Conservation (phyloP, 2,113 vertebrate genomes). For the Lipophrys pholis region DNA sequence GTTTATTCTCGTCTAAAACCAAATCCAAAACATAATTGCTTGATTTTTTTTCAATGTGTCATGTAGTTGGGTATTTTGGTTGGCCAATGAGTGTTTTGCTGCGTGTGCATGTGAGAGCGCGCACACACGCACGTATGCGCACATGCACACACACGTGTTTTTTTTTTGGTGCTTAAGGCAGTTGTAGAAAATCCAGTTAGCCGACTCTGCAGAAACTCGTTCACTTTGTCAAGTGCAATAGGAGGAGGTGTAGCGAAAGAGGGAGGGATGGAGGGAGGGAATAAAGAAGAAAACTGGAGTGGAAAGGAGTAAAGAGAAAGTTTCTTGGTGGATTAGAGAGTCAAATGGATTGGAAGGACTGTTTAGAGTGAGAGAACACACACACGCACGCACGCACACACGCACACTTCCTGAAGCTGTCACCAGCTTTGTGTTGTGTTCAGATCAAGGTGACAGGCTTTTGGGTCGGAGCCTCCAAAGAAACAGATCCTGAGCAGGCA, state of each 20-base stretch:
- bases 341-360: slow-evolving; percentile 75
- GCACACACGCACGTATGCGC: too few species aligned
- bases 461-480: slow-evolving; percentile 53
- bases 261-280: background rate
- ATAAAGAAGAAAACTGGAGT: slow-evolving; percentile 34
- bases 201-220: slow-evolving; percentile 55
- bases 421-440: slow-evolving; percentile 63
- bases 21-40: slow-evolving; percentile 17
- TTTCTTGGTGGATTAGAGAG: slow-evolving; percentile 78
- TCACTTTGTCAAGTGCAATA: slow-evolving; percentile 43
- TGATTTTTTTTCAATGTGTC: background rate
- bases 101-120: background rate
- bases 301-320: slow-evolving; percentile 50
- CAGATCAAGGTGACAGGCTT: slow-evolving; percentile 70
- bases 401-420: slow-evolving; percentile 67
- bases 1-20: background rate
- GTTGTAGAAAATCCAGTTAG: slow-evolving; percentile 73
- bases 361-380: slow-evolving; percentile 70
- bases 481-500: slow-evolving; percentile 49
- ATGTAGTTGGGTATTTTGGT: slow-evolving; percentile 17
- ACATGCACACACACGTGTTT: background rate
- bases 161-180: background rate
- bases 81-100: background rate
- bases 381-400: slow-evolving; percentile 34
- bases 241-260: slow-evolving; percentile 5